Conservation (phyloP, 2,113 vertebrate genomes). For the Coregonus clupeaformis region DNA sequence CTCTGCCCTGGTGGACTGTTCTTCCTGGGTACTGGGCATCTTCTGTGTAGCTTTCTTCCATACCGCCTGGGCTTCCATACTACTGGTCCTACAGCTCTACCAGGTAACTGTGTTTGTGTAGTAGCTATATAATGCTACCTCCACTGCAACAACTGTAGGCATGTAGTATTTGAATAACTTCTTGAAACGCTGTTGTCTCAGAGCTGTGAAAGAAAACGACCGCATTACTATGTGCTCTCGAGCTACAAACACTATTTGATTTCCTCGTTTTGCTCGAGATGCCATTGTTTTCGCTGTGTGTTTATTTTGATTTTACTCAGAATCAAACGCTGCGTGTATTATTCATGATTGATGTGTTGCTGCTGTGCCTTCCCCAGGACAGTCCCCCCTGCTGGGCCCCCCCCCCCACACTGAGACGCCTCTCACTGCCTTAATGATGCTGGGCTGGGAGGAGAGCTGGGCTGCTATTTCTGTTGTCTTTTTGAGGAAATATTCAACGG, state of each 20-base stretch:
- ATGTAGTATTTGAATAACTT: neutral
- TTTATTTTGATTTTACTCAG: too few species aligned
- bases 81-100: constrained; percentile 79
- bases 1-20: constrained; percentile 76
- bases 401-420: too few species aligned
- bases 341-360: neutral
- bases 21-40: constrained; percentile 86
- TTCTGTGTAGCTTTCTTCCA: constrained; percentile 79
- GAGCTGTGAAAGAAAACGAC: too few species aligned
- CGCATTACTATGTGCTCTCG: too few species aligned
- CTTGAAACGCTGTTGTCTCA: too few species aligned
- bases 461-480: neutral
- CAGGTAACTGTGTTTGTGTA: constrained; percentile 75
- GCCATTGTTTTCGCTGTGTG: too few species aligned
- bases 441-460: neutral
- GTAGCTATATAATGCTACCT: neutral
- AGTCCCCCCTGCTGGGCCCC: too few species aligned
- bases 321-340: neutral
- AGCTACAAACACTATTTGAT: too few species aligned
- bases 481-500: neutral
- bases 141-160: neutral
- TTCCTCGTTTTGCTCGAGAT: too few species aligned
- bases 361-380: neutral
- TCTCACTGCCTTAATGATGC: neutral
- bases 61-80: constrained; percentile 77